Evolutionary conservation across 2,888 invertebrate genomes (phyloP), one percentile per base, ranked within the genome.

Genomic region (Strigamia maritima): DNA sequence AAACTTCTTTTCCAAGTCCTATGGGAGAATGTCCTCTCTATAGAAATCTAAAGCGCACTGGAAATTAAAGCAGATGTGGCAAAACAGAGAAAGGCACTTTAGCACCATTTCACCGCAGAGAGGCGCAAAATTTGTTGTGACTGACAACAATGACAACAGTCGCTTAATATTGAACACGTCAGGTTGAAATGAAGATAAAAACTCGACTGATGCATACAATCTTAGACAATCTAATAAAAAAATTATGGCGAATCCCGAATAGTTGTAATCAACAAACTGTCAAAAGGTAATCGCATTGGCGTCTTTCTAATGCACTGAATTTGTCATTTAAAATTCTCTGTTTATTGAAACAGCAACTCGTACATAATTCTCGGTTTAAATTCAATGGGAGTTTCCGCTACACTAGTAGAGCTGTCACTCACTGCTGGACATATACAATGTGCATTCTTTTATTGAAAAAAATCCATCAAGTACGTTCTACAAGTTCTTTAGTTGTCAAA

Each of bases 1-100:
- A 65, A 65, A 26, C 65, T 24, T 65, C 49, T 65, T 65, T 65
- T 65, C 24, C 65, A 65, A 65, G 26, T 24, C 65, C 65, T 26
- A 8, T 65, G 65, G 16, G 65, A 65, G 16, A 24, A 26, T 65
- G 65, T 65, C 65, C 26, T 65, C 65, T 65, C 24, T 26, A n/a
- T n/a, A 26, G 65, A 65, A 65, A 65, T 65, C 65, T 26, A 65
- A 65, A 65, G 65, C 65, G 65, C 65, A 65, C 14, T 65, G 65
- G 65, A 65, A 65, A 65, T 65, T 65, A 65, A 65, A 65, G 65
- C 65, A 65, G 65, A 65, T 65, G 65, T 65, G 65, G 65, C 65
- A 65, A 65, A 65, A 65, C 65, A 65, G 65, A 65, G 65, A 65
- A 65, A 65, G 65, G 65, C 65, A 65, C 65, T 65, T 65, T 65